Evolutionary conservation across 2,113 vertebrate species (phyloP).

Genomic region (Platichthys flesus): DNA sequence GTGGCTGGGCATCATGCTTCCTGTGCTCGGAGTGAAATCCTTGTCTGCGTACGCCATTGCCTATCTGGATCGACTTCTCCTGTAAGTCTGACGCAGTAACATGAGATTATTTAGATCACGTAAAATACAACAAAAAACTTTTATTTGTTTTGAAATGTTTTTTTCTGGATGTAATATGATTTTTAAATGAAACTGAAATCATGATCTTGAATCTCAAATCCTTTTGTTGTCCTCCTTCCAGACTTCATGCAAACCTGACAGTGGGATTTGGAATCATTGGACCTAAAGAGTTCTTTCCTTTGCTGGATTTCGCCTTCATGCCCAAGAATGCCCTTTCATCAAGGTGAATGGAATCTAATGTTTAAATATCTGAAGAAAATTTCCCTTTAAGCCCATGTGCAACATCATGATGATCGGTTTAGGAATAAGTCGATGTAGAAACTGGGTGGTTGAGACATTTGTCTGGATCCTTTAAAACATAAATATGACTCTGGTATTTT

Average conservation of each 20-base stretch:
- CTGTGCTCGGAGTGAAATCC: slow-evolving; percentile 92
- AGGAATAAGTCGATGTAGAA: too few relatives aligned
- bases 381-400: background rate
- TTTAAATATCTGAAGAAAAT: too few relatives aligned
- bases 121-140: too few relatives aligned
- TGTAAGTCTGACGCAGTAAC: slow-evolving; percentile 82
- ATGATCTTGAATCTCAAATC: background rate
- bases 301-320: slow-evolving; percentile 97
- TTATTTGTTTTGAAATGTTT: too few relatives aligned
- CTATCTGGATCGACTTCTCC: slow-evolving; percentile 92
- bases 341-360: slow-evolving; percentile 79
- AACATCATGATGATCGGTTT: too few relatives aligned
- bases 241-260: slow-evolving; percentile 92
- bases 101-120: background rate
- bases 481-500: background rate
- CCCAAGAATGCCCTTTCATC: slow-evolving; percentile 92
- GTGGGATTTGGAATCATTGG: slow-evolving; percentile 96
- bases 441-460: too few relatives aligned
- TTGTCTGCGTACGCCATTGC: slow-evolving; percentile 91
- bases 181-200: too few relatives aligned
- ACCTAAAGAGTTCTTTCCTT: slow-evolving; percentile 96
- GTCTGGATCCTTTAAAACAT: too few relatives aligned
- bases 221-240: slow-evolving; percentile 52
- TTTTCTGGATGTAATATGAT: too few relatives aligned
- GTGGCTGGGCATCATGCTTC: slow-evolving; percentile 96